These are phyloP conservation scores for Patiria pectinifera DNA, from an alignment of 53 echinoderm and acorn worm species.

Conservation along the genomic window DNA sequence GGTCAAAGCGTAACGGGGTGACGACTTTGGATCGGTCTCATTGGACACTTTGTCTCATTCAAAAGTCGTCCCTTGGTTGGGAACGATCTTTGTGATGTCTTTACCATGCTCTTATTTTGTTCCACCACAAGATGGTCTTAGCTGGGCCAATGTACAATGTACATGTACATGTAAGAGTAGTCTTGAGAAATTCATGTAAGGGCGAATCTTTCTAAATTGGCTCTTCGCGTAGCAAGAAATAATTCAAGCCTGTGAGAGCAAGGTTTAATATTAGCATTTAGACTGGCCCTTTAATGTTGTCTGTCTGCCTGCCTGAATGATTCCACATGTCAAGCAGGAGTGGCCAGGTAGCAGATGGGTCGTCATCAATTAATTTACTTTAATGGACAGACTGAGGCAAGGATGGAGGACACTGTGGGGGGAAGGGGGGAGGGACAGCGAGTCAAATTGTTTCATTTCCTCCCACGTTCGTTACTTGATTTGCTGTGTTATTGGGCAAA, in stretches of 20 bases:
- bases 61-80: too few relatives aligned
- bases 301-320: slow-evolving; percentile 10
- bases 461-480: slow-evolving; percentile 32
- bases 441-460: neutral
- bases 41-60: too few relatives aligned
- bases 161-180: too few relatives aligned
- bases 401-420: neutral
- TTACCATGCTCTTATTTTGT: too few relatives aligned
- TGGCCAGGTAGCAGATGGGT: slow-evolving; percentile 53
- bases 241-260: neutral
- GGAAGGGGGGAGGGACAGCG: neutral
- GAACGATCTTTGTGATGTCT: too few relatives aligned
- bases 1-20: too few relatives aligned
- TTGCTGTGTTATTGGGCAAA: neutral
- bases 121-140: too few relatives aligned
- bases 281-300: slow-evolving; percentile 34
- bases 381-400: slow-evolving; percentile 35
- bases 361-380: slow-evolving; percentile 52
- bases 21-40: too few relatives aligned
- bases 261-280: neutral
- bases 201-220: too few relatives aligned
- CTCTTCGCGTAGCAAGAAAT: neutral
- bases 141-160: too few relatives aligned
- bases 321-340: slow-evolving; percentile 31
- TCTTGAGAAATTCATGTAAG: too few relatives aligned